A percentile compares a stretch with the other conserved stretches of the same genome.
Conservation (phyloP, 2,888 invertebrate species). For the Dasysyrphus tricinctus region DNA sequence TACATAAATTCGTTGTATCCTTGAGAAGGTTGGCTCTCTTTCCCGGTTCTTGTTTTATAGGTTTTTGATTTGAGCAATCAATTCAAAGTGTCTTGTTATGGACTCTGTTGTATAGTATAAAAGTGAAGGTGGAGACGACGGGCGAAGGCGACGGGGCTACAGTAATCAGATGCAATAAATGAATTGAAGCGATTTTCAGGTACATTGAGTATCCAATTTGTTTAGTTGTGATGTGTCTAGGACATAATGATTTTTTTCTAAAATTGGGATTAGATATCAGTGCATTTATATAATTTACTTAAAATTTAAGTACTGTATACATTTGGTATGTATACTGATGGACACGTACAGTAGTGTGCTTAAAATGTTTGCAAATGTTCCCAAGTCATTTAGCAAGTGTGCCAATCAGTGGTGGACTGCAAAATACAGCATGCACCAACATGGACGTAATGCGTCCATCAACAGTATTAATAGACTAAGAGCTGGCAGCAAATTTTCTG, state of each 20-base stretch:
- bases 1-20: constrained; percentile 72
- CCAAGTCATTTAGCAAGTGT: background rate
- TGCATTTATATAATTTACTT: constrained; percentile 5
- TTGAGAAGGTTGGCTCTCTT: constrained; percentile 50
- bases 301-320: background rate
- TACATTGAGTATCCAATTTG: constrained; percentile 74
- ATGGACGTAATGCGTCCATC: no score
- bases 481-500: no score
- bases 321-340: background rate
- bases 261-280: constrained; percentile 49
- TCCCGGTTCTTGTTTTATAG: constrained; percentile 67
- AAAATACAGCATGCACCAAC: no score
- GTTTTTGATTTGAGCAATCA: constrained; percentile 74
- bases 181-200: constrained; percentile 74
- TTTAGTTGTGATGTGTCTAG: constrained; percentile 46
- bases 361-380: background rate
- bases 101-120: background rate
- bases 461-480: no score
- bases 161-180: constrained; percentile 72
- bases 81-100: constrained; percentile 65
- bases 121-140: background rate
- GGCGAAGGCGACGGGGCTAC: background rate
- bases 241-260: constrained; percentile 5
- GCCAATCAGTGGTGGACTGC: no score
- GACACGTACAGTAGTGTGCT: background rate